These are phyloP conservation scores for Watsonalla cultraria DNA, from an alignment of 2,888 invertebrate species.

Conservation along the genomic window DNA sequence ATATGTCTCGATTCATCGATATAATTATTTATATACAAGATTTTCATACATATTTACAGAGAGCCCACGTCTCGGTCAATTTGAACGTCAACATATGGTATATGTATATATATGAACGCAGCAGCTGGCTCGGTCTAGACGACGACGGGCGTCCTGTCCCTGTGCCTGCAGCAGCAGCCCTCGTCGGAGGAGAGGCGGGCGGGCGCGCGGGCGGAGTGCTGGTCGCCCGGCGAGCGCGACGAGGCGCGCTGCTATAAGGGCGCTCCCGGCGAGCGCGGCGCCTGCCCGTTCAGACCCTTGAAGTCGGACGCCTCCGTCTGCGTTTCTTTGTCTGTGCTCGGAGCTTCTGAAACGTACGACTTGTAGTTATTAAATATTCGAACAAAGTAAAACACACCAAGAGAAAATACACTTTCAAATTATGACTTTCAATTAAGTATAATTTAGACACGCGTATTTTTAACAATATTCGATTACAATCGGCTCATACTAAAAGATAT, in stretches of 20 bases:
- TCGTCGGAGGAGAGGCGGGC: constrained; percentile 50
- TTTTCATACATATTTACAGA: constrained; percentile 9
- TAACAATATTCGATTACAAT: too few species aligned
- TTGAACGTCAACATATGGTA: constrained; percentile 6
- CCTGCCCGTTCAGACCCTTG: constrained; percentile 55
- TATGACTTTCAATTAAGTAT: neutral
- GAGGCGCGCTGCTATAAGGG: constrained; percentile 68
- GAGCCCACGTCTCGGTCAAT: neutral
- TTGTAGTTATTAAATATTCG: too few species aligned
- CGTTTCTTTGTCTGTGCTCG: constrained; percentile 55
- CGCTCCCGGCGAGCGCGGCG: constrained; percentile 16
- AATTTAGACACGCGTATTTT: too few species aligned
- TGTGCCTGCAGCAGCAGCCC: constrained; percentile 65
- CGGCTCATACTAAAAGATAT: too few species aligned
- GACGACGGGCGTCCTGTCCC: constrained; percentile 60
- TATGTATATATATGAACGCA: constrained; percentile 12
- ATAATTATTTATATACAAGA: constrained; percentile 17
- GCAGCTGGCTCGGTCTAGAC: constrained; percentile 28
- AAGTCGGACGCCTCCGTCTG: constrained; percentile 62
- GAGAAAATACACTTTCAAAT: neutral
- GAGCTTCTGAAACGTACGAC: constrained; percentile 40
- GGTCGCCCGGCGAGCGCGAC: constrained; percentile 55
- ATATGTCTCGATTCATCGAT: constrained; percentile 34
- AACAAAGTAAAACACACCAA: neutral
- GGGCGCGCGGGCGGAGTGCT: constrained; percentile 41